Conservation (phyloP, 1,140 invertebrate species). For the Tetramorium simillimum region DNA sequence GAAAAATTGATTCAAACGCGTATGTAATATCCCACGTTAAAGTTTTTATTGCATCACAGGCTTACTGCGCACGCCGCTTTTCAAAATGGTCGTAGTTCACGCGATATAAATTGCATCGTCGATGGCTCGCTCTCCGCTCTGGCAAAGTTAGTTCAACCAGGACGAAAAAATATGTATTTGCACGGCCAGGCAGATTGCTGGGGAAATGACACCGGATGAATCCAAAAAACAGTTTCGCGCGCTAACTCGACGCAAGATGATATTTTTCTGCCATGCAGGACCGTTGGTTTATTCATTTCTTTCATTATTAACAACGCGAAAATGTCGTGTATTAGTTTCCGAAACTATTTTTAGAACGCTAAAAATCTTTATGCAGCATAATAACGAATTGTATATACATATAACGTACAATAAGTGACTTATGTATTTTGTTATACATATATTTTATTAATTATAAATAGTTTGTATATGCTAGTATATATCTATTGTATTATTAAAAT, state of each 20-base stretch:
- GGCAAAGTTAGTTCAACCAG: slow-evolving; percentile 46
- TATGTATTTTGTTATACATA: neutral
- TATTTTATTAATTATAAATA: neutral
- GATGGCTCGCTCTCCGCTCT: slow-evolving; percentile 33
- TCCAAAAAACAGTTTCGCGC: slow-evolving; percentile 41
- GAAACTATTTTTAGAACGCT: neutral
- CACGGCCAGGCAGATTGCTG: slow-evolving; percentile 29
- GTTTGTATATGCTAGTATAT: neutral
- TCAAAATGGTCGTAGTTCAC: slow-evolving; percentile 51
- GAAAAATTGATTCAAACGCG: slow-evolving; percentile 54
- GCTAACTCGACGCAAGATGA: slow-evolving; percentile 46
- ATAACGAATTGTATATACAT: neutral
- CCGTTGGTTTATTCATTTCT: slow-evolving; percentile 36
- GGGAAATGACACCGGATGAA: slow-evolving; percentile 48
- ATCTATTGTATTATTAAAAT: slow-evolving; percentile 5
- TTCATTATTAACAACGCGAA: slow-evolving; percentile 18
- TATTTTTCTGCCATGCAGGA: slow-evolving; percentile 6
- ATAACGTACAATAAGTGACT: neutral
- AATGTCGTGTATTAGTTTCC: neutral
- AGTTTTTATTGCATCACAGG: slow-evolving; percentile 44
- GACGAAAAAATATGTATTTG: slow-evolving; percentile 55
- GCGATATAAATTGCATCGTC: slow-evolving; percentile 57
- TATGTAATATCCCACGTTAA: slow-evolving; percentile 36
- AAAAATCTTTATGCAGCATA: neutral
- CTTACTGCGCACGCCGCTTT: slow-evolving; percentile 40